Evolutionary conservation across 2,797 vertebrate genomes (phyloP), one percentile per base, ranked within the genome.

Genomic region (Macropodus opercularis): DNA sequence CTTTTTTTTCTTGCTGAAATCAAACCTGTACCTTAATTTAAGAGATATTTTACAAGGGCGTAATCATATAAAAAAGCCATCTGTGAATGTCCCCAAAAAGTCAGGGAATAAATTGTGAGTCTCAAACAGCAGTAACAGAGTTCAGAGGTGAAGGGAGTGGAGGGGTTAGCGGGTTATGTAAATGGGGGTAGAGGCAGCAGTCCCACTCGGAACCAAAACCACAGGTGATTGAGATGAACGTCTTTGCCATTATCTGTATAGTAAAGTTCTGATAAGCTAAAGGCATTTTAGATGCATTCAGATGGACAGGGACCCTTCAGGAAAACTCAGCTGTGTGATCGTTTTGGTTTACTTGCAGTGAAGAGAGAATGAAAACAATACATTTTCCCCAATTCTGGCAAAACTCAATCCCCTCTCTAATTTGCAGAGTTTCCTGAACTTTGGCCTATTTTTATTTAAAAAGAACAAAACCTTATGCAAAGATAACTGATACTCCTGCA

Each of bases 1-100:
- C 89, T 80, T 84, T 75, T 89, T 92, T 91, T 93, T 91, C 90
- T 92, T 89, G 90, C 89, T 93, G 90, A 92, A 94, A 92, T 92
- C 89, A 92, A 93, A 93, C 90, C 87, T 92, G 93, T 93, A 94
- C 93, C 93, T 93, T 93, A 93, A 93, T 93, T 93, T 94, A 93
- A 94, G 92, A 92, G 92, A 90, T 91, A 90, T 92, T 91, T 91
- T 91, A 92, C 93, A 93, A 87, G 92, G 89, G 92, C 91, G 88
- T 91, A 92, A 93, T 93, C 78, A 91, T 93, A 92, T 92, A 91
- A 92, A 93, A 92, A 92, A 91, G 85, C 88, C 82, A 85, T 92
- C 90, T 88, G 83, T 65, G 85, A 87, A 87, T 91, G 90, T 90
- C 85, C 91, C 91, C 89, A 86, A 78, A 87, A 91, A 91, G 87